Evolutionary conservation across 30 jellyfish, hydroid and myxozoan species (phyloP).

Genomic region (Kudoa iwatai): DNA sequence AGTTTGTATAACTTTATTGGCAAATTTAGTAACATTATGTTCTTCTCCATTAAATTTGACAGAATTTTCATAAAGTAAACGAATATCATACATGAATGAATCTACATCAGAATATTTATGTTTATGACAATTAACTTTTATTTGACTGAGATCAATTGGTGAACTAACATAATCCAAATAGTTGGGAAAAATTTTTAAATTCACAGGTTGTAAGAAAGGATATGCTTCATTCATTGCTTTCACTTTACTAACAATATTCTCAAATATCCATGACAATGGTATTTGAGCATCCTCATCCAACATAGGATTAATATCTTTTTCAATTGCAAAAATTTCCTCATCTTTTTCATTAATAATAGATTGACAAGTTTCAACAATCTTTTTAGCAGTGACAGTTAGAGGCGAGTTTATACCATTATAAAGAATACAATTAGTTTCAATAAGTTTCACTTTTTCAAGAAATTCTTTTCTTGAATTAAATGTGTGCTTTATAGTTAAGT

Average conservation of each 20-base stretch:
- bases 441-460: conserved; percentile 21
- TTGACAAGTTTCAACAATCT: not conserved
- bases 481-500: conserved; percentile 3
- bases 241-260: not conserved
- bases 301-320: conserved; percentile 48
- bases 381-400: not conserved
- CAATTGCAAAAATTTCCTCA: conserved; percentile 15
- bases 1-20: too few species aligned
- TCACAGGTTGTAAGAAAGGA: conserved; percentile 60
- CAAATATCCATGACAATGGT: not conserved
- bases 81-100: not conserved
- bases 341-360: conserved; percentile 4
- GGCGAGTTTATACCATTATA: conserved; percentile 16
- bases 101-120: not conserved
- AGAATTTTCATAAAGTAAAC: too few species aligned
- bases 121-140: conserved; percentile 5
- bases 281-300: conserved; percentile 71
- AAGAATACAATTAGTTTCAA: conserved; percentile 28
- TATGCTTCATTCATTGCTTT: not conserved
- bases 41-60: conserved; percentile 14
- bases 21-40: conserved; percentile 51
- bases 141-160: conserved; percentile 68
- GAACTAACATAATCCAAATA: conserved; percentile 17
- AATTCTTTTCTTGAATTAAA: conserved; percentile 6
- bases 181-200: conserved; percentile 37